A percentile compares a stretch with the other conserved stretches of the same genome.
Conservation (phyloP, 2,888 invertebrate species). For the Electrophaes corylata region DNA sequence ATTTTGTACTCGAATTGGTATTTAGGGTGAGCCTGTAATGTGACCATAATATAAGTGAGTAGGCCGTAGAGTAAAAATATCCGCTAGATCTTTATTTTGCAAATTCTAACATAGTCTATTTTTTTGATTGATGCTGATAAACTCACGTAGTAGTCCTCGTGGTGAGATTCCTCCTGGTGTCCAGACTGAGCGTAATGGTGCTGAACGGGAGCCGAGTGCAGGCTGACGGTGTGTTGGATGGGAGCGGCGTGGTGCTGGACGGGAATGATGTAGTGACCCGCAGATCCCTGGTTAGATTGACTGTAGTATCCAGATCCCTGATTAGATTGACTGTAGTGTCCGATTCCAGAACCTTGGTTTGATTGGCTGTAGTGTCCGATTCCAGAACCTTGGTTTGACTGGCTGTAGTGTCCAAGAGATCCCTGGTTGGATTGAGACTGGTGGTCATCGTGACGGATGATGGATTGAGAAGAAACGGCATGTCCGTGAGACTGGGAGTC, state of each 20-base stretch:
- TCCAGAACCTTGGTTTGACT: slow-evolving; percentile 6
- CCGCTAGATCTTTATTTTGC: too few species aligned
- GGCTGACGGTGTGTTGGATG: slow-evolving; percentile 43
- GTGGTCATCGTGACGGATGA: slow-evolving; percentile 43
- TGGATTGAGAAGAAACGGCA: slow-evolving; percentile 44
- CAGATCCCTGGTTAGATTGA: slow-evolving; percentile 31
- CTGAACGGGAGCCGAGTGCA: slow-evolving; percentile 47
- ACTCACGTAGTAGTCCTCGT: slow-evolving; percentile 63
- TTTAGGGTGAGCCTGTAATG: slow-evolving; percentile 71
- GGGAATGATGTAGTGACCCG: slow-evolving; percentile 44
- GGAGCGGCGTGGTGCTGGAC: slow-evolving; percentile 45
- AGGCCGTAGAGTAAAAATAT: not conserved
- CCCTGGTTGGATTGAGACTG: slow-evolving; percentile 30
- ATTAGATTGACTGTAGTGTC: slow-evolving; percentile 37
- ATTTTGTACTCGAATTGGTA: slow-evolving; percentile 82
- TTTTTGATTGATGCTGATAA: not conserved
- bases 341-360: slow-evolving; percentile 23
- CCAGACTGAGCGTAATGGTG: slow-evolving; percentile 37
- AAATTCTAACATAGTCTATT: too few species aligned
- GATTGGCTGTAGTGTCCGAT: slow-evolving; percentile 36
- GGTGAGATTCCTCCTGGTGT: slow-evolving; percentile 42
- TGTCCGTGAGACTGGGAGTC: slow-evolving; percentile 34
- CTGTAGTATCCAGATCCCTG: slow-evolving; percentile 36
- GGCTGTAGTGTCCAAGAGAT: slow-evolving; percentile 37
- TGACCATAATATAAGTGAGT: not conserved